Percentiles rank a stretch among this genome's conserved stretches.
Evolutionary conservation across 2,888 invertebrate genomes (phyloP).

Genomic region (Macropis europaea): DNA sequence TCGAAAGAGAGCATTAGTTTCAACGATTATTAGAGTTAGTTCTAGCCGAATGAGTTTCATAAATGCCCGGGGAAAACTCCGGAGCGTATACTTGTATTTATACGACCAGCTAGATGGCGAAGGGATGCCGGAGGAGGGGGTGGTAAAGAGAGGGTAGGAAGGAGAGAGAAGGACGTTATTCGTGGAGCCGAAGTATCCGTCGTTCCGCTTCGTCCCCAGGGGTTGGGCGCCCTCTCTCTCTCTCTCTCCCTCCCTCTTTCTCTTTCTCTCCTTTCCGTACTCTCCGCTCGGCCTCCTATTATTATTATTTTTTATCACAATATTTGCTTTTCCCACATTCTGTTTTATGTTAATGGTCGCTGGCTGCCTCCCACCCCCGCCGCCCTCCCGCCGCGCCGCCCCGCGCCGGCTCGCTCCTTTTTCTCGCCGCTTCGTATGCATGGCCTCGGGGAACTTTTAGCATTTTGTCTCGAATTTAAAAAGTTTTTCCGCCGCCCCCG

Average conservation of each 20-base stretch:
- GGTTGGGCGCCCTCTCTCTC: slow-evolving; percentile 60
- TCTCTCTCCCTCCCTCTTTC: slow-evolving; percentile 61
- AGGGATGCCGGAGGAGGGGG: neutral
- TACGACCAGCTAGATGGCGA: slow-evolving; percentile 48
- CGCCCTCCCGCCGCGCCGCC: slow-evolving; percentile 30
- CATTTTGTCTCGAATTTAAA: slow-evolving; percentile 77
- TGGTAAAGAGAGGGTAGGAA: slow-evolving; percentile 6
- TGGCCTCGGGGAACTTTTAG: slow-evolving; percentile 76
- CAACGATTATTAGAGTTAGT: slow-evolving; percentile 79
- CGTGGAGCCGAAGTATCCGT: slow-evolving; percentile 62
- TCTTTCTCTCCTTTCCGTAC: slow-evolving; percentile 28
- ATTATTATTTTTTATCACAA: slow-evolving; percentile 68
- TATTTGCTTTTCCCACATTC: slow-evolving; percentile 69
- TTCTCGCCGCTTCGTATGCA: slow-evolving; percentile 69
- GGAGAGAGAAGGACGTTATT: slow-evolving; percentile 52
- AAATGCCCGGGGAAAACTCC: slow-evolving; percentile 74
- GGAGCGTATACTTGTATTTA: slow-evolving; percentile 71
- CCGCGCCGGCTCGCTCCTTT: slow-evolving; percentile 49
- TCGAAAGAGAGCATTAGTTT: slow-evolving; percentile 77
- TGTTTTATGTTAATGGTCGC: slow-evolving; percentile 75
- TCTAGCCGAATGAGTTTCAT: slow-evolving; percentile 78
- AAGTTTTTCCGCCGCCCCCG: slow-evolving; percentile 68
- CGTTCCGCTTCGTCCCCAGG: slow-evolving; percentile 59
- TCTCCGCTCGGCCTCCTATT: slow-evolving; percentile 59
- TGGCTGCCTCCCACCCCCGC: slow-evolving; percentile 48